Evolutionary conservation across 2,888 invertebrate species (phyloP).

Genomic region (Drosophila meridiana): DNA sequence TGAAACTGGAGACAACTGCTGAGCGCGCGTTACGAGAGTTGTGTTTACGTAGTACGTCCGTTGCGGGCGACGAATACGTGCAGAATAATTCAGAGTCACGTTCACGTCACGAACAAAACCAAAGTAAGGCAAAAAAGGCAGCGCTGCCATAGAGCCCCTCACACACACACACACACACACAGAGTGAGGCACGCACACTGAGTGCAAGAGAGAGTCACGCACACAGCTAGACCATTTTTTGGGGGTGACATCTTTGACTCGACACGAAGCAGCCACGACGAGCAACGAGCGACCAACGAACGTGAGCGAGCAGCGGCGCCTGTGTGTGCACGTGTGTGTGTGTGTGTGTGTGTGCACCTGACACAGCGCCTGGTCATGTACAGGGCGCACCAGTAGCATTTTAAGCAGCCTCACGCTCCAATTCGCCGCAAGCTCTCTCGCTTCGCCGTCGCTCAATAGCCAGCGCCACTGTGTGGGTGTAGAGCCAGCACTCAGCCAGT

Average conservation of each 20-base stretch:
- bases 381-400: conserved; percentile 85
- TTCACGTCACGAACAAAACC: conserved; percentile 86
- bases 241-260: conserved; percentile 82
- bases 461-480: conserved; percentile 40
- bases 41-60: conserved; percentile 70
- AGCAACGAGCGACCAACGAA: conserved; percentile 45
- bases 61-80: conserved; percentile 85
- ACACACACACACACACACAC: conserved; percentile 31
- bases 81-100: conserved; percentile 85
- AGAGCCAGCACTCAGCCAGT: conserved; percentile 15
- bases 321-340: conserved; percentile 32
- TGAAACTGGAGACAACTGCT: conserved; percentile 24
- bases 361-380: conserved; percentile 84
- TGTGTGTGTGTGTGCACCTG: conserved; percentile 80
- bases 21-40: conserved; percentile 48
- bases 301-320: conserved; percentile 52
- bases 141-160: conserved; percentile 56
- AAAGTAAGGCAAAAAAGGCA: conserved; percentile 80
- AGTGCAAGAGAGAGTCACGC: conserved; percentile 40
- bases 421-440: conserved; percentile 64
- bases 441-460: conserved; percentile 28
- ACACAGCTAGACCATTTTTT: conserved; percentile 64
- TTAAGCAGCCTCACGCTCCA: conserved; percentile 85
- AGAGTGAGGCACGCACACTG: conserved; percentile 10
- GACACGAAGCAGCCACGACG: conserved; percentile 62